Conservation (phyloP, 1,140 invertebrate genomes). For the Brachionus paranguensis region DNA sequence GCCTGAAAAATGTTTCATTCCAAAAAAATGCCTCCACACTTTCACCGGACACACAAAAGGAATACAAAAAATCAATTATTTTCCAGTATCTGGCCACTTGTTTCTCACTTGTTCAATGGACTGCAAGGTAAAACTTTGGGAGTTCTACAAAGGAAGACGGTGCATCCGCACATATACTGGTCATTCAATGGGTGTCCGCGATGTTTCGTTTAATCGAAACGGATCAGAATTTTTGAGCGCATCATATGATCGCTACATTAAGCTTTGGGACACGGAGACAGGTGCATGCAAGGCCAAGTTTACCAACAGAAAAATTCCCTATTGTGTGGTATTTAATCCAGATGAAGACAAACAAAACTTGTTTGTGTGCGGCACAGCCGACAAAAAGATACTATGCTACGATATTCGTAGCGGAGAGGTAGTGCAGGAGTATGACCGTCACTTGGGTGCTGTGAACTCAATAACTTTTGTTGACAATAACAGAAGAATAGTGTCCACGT, state of each 20-base stretch:
- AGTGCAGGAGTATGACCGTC: conserved; percentile 91
- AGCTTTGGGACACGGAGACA: conserved; percentile 98
- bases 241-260: conserved; percentile 75
- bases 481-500: conserved; percentile 90
- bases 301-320: conserved; percentile 81
- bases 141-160: conserved; percentile 89
- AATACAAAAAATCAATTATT: conserved; percentile 90
- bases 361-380: conserved; percentile 94
- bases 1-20: conserved; percentile 91
- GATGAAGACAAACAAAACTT: conserved; percentile 92
- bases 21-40: conserved; percentile 89
- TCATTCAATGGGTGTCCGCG: conserved; percentile 90
- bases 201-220: conserved; percentile 89
- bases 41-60: conserved; percentile 96
- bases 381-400: conserved; percentile 99
- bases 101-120: conserved; percentile 94
- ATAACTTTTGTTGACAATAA: conserved; percentile 99
- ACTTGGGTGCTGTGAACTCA: conserved; percentile 94
- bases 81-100: conserved; percentile 87
- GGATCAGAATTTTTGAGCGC: conserved; percentile 88
- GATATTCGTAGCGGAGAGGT: conserved; percentile 87
- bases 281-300: conserved; percentile 62
- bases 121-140: conserved; percentile 86
- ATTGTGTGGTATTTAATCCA: conserved; percentile 96
- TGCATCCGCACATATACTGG: conserved; percentile 93